Percentiles rank a stretch among this genome's conserved stretches.
Conservation (phyloP, 2,113 vertebrate genomes). For the Balaenoptera acutorostrata region DNA sequence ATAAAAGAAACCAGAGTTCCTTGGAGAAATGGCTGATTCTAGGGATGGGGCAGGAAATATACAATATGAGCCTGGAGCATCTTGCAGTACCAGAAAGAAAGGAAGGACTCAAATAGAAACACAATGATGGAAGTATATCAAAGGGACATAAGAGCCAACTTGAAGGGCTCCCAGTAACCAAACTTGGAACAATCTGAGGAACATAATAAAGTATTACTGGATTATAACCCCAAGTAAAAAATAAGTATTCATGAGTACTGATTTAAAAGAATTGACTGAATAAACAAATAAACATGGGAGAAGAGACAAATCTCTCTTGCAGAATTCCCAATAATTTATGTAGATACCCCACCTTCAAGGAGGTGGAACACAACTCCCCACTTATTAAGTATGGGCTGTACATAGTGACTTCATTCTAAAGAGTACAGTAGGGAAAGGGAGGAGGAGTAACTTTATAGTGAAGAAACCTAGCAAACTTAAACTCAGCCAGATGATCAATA, state of each 20-base stretch:
- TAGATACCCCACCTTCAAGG: not conserved
- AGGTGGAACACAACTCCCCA: not conserved
- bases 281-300: not conserved
- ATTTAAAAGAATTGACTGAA: not conserved
- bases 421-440: not conserved
- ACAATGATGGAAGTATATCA: not conserved
- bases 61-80: not conserved
- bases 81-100: not conserved
- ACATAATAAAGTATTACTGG: not conserved
- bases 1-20: not conserved
- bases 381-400: not conserved
- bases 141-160: not conserved
- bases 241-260: not conserved
- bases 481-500: not conserved
- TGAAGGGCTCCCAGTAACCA: not conserved
- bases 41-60: not conserved
- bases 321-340: not conserved
- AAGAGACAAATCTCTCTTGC: not conserved
- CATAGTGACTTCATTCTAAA: not conserved
- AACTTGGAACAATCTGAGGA: slow-evolving; percentile 1
- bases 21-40: slow-evolving; percentile 5
- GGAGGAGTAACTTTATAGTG: not conserved
- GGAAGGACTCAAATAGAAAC: not conserved
- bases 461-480: not conserved
- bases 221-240: not conserved